Base-by-base conservation (phyloP, 2,888 invertebrate species). In the Rhagophthalmus giganteus region DNA sequence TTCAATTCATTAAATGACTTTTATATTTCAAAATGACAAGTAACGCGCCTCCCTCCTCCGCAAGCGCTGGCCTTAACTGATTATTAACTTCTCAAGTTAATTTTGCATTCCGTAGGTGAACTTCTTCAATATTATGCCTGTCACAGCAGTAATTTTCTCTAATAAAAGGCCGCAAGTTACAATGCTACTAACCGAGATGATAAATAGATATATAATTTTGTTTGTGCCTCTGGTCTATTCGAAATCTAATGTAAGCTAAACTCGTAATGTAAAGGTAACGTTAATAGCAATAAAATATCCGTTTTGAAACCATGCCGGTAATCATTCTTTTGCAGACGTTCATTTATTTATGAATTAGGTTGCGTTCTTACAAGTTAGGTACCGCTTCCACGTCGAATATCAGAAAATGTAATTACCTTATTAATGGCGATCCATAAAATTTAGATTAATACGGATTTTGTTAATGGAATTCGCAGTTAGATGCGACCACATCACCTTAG, bases 121-220 rank as follows among this genome's bases (percentile, higher is more conserved):
- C 25, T 32, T 30, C 10, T 35, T 30, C 25, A 11, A 35, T 5
- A 35, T n/a, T 8, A n/a, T n/a, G 26, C 9, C 28, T 38, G 38
- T 38, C 38, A 14, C 15, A 38, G 24, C 4, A 27, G 15, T 38
- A 38, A 28, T 38, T 28, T 15, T 26, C 15, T 38, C 15, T 10
- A 28, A 28, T 28, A 38, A 38, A 15, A 38, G 26, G 9, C 14
- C 10, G 11, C 33, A 15, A 15, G 6, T 5, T 32, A 30, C 31
- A 33, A 42, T 33, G 33, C 25, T 27, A 10, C 42, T 11, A 34
- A 41, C 24, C 33, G 9, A 9, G 11, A 42, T 42, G 33, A 42
- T 42, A 42, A 42, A 41, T 41, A 13, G 34, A 9, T 9, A 10
- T 9, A 15, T 33, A 42, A 42, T 33, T 32, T 14, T 25, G 16